A percentile compares a stretch with the other conserved stretches of the same genome.
Evolutionary conservation across 2,113 vertebrate genomes (phyloP).

Genomic region (Amphiprion ocellaris): DNA sequence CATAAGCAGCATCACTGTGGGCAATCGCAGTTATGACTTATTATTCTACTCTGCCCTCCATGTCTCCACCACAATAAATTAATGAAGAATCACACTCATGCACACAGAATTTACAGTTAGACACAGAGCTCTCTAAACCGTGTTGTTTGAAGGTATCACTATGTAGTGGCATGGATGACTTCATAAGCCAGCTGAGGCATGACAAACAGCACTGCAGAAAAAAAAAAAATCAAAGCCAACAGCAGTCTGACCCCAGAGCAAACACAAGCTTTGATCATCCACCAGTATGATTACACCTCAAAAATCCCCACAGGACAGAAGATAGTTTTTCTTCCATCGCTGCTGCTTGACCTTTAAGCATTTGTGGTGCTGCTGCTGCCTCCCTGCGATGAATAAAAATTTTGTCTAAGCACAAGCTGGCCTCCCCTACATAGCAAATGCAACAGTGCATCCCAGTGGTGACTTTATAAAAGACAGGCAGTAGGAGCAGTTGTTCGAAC

Average conservation of each 20-base stretch:
- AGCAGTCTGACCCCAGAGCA: conserved; percentile 53
- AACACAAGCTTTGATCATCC: conserved; percentile 70
- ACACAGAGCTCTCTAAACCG: background rate
- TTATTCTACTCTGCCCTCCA: conserved; percentile 23
- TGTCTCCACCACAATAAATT: conserved; percentile 17
- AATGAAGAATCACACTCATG: background rate
- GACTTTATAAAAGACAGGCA: background rate
- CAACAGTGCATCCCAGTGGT: conserved; percentile 78
- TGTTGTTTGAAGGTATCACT: background rate
- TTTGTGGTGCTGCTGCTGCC: conserved; percentile 61
- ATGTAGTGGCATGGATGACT: background rate
- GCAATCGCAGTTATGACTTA: conserved; percentile 20
- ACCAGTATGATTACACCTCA: conserved; percentile 65
- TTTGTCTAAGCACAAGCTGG: conserved; percentile 2
- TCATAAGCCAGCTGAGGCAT: conserved; percentile 21
- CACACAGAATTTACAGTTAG: background rate
- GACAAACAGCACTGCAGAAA: conserved; percentile 26
- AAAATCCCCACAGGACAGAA: conserved; percentile 54
- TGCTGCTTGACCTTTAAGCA: conserved; percentile 73
- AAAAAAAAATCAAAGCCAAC: conserved; percentile 19
- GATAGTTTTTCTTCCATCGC: conserved; percentile 56
- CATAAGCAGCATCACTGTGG: conserved; percentile 43
- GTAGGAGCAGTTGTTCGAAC: too few species aligned
- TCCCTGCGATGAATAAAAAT: conserved; percentile 57
- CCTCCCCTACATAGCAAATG: conserved; percentile 5